These are phyloP conservation scores for Platichthys flesus DNA, from an alignment of 2,113 vertebrate genomes.

Conservation along the genomic window DNA sequence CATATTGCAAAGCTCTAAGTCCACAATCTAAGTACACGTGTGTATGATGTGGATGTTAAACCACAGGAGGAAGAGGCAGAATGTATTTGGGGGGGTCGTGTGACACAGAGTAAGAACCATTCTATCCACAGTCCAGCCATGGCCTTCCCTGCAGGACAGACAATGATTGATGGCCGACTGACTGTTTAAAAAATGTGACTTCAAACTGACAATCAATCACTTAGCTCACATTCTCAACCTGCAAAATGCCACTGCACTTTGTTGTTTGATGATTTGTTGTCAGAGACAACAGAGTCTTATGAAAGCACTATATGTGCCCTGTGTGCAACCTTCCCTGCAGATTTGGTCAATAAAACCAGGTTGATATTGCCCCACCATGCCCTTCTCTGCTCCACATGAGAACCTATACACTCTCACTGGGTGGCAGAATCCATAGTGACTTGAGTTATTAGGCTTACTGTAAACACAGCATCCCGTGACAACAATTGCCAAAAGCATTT, in stretches of 20 bases:
- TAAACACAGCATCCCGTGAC: conserved; percentile 35
- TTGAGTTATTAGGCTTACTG: conserved; percentile 40
- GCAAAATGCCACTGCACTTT: neutral
- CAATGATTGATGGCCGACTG: conserved; percentile 65
- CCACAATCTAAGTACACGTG: neutral
- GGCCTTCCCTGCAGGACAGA: conserved; percentile 34
- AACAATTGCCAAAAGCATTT: conserved; percentile 45
- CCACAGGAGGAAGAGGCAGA: neutral
- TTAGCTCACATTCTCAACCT: conserved; percentile 29
- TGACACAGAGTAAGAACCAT: neutral
- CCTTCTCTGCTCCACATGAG: conserved; percentile 19
- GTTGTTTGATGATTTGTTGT: conserved; percentile 27
- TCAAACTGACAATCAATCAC: conserved; percentile 72
- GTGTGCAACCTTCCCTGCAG: conserved; percentile 43
- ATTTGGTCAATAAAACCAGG: conserved; percentile 42
- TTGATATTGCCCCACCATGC: conserved; percentile 20
- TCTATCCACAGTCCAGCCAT: conserved; percentile 1
- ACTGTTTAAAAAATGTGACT: conserved; percentile 63
- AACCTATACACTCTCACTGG: conserved; percentile 12
- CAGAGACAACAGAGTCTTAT: conserved; percentile 18
- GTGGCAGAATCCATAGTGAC: conserved; percentile 13
- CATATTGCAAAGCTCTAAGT: neutral
- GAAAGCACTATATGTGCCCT: conserved; percentile 20
- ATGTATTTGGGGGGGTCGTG: neutral
- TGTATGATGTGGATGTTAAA: neutral